Evolutionary conservation across 2,888 invertebrate genomes (phyloP).

Genomic region (Zonitis immaculata): DNA sequence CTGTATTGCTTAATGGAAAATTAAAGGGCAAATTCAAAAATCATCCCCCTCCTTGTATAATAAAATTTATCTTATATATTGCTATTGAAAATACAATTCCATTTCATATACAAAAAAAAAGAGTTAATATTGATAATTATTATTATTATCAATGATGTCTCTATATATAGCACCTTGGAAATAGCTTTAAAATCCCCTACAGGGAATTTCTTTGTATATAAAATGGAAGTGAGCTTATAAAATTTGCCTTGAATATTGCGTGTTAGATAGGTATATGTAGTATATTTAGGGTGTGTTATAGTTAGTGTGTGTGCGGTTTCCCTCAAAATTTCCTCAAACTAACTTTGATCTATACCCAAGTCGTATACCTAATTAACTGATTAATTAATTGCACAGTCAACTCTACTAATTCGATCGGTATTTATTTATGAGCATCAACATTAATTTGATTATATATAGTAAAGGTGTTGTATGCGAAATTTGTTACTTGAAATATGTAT

Average conservation of each 20-base stretch:
- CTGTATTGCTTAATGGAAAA: slow-evolving; percentile 32
- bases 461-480: slow-evolving; percentile 38
- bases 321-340: slow-evolving; percentile 19
- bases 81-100: too few relatives aligned
- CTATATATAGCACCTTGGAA: background rate
- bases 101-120: too few relatives aligned
- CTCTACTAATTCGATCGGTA: slow-evolving; percentile 44
- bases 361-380: slow-evolving; percentile 46
- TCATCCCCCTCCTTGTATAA: slow-evolving; percentile 21
- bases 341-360: slow-evolving; percentile 45
- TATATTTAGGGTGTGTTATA: too few relatives aligned
- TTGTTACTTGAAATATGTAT: too few relatives aligned
- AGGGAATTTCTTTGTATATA: background rate
- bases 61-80: too few relatives aligned
- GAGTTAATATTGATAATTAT: background rate
- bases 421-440: slow-evolving; percentile 49
- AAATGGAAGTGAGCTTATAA: slow-evolving; percentile 15
- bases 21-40: slow-evolving; percentile 39
- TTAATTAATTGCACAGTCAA: slow-evolving; percentile 49
- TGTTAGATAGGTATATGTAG: too few relatives aligned
- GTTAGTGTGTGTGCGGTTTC: slow-evolving; percentile 3
- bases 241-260: too few relatives aligned
- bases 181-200: background rate
- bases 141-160: background rate
- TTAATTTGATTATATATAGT: slow-evolving; percentile 48